These are phyloP conservation scores for Zeugodacus cucurbitae DNA, from an alignment of 1,140 invertebrate species.

Conservation along the genomic window DNA sequence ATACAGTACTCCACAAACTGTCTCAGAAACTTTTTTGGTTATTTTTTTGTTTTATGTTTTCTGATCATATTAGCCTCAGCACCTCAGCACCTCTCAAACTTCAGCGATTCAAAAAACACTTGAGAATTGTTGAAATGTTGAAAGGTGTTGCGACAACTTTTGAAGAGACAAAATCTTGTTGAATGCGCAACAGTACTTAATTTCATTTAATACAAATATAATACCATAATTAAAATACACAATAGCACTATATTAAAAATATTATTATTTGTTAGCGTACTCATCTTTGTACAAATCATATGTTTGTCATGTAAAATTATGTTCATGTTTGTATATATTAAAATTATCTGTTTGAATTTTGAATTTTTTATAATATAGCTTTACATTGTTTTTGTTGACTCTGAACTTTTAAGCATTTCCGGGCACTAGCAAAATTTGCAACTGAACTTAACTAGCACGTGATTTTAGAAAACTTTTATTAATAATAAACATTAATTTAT, in stretches of 20 bases:
- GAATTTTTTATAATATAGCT: neutral
- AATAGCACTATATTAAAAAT: too few species aligned
- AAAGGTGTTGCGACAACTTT: neutral
- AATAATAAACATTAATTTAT: constrained; percentile 17
- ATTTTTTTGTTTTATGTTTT: neutral
- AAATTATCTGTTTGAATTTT: constrained; percentile 11
- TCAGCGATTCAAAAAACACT: neutral
- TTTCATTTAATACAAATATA: neutral
- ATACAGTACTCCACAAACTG: neutral
- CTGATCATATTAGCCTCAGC: neutral
- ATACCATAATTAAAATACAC: neutral
- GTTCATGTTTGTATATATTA: neutral
- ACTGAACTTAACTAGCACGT: neutral
- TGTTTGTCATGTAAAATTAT: neutral
- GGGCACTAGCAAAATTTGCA: neutral
- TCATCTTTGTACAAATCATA: neutral
- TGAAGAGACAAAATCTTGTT: neutral
- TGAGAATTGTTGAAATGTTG: neutral
- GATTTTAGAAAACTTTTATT: neutral
- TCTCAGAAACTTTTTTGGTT: too few species aligned
- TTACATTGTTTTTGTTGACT: neutral
- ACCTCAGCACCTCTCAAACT: neutral
- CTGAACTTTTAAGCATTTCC: neutral
- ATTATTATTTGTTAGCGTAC: neutral
- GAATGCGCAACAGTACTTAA: neutral